Conservation (phyloP, 1,140 invertebrate genomes). For the Drosophila kikkawai region DNA sequence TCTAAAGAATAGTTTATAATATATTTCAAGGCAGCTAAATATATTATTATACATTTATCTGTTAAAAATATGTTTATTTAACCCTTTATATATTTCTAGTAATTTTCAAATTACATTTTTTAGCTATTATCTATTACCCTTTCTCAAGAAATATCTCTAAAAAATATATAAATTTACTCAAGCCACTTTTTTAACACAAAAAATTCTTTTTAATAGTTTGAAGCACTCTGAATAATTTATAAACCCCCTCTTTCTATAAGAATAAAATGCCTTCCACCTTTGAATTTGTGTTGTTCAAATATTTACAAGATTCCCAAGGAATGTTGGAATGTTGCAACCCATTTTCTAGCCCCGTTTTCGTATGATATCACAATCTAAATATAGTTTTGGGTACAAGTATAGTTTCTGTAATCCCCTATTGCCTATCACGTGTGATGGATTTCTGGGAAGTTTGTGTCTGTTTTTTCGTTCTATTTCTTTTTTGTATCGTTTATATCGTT, state of each 20-base stretch:
- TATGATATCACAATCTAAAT: constrained; percentile 29
- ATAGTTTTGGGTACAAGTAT: constrained; percentile 15
- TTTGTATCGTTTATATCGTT: constrained; percentile 7
- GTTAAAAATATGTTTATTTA: no score
- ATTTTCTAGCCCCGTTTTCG: constrained; percentile 18
- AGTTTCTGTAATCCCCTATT: constrained; percentile 51
- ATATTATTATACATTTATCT: no score
- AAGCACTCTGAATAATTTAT: not conserved
- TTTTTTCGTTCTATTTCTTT: constrained; percentile 23
- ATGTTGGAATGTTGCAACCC: constrained; percentile 11
- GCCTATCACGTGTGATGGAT: constrained; percentile 38
- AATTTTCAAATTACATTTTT: no score
- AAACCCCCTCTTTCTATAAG: not conserved
- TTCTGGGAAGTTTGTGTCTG: constrained; percentile 52
- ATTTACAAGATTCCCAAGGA: constrained; percentile 12
- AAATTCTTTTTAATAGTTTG: not conserved
- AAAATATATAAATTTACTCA: not conserved
- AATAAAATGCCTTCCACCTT: not conserved
- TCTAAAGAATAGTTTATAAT: no score
- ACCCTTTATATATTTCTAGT: no score
- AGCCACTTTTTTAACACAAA: not conserved
- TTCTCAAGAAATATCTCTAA: not conserved
- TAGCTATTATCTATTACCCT: no score
- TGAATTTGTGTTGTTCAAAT: constrained; percentile 3
- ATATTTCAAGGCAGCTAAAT: no score